Base-by-base conservation (phyloP, 1,140 invertebrate species). In the Atopsyche davidsoni region DNA sequence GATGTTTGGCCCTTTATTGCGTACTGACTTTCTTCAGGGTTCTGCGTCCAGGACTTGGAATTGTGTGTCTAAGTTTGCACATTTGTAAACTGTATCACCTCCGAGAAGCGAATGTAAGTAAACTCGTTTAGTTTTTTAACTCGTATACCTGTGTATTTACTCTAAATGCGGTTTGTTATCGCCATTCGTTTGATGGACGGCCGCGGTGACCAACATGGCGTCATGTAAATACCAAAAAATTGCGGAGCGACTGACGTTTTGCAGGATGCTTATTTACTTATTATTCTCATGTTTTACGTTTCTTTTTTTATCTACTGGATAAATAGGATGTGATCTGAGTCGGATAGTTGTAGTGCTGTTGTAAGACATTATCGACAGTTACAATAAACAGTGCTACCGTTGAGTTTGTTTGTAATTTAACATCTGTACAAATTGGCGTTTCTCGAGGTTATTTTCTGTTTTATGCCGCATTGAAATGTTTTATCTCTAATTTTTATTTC, bases 21-120 rank as follows among this genome's bases (percentile, higher is more conserved):
- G 72, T 67, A 72, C 68, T 66, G 73, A 73, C 64, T 67, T 77
- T 68, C 63, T 78, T 68, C 76, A 78, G 69, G 76, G 73, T 66
- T 77, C 77, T 60, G 76, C 76, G 63, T 68, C 72, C 52, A 68
- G 74, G 65, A 79, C 77, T 73, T 79, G 77, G 77, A 77, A 77
- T 70, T 77, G 69, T 62, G 60, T 79, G 61, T 67, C 69, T 58
- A 69, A 72, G 70, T 70, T 79, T 59, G 75, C 69, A 52, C 69
- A 74, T 65, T 66, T 72, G 67, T 66, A 78, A 76, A 72, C 68
- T 79, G 60, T 72, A 73, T 65, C 66, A 73, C 64, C 62, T 73
- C 59, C 64, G 67, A 61, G 67, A 73, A 59, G 64, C 70, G 59
- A 75, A 69, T 62, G 76, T 79, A 71, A 79, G 75, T 76, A 60